Evolutionary conservation across 1,140 invertebrate species (phyloP), one percentile per base, ranked within the genome.

Genomic region (Nylanderia fulva): DNA sequence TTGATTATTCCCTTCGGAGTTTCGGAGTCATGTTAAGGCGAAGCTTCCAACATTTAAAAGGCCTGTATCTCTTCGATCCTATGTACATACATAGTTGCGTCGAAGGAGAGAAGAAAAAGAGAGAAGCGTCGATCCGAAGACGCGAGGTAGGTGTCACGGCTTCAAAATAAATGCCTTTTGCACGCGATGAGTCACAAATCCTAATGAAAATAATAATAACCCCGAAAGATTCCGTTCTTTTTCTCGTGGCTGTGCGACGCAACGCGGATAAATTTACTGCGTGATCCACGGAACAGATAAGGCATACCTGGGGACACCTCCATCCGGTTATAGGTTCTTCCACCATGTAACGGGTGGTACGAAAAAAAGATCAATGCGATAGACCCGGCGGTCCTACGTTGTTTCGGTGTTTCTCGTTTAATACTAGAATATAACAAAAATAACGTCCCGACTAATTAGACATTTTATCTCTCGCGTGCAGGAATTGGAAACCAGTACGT

Each of bases 231-330:
- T 89, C 83, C 80, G 88, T 85, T 88, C 84, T 90, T 48, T 48
- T 85, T 88, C n/a, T n/a, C 86, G 75, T 86, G 63, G 84, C 58
- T 54, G 72, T 64, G 89, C 64, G 88, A 83, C 71, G 90, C 84
- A 91, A 88, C 90, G 86, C 86, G 87, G 90, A 93, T 91, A 92
- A 94, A 94, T 94, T 94, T 94, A 94, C 91, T 91, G 91, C 93
- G 88, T 85, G 92, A 93, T 94, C 92, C 58, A 84, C 63, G 77
- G 74, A n/a, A 80, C 76, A 90, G 93, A 94, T 94, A 94, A 94
- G 91, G 84, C 93, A 92, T 93, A 92, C 93, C 93, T 93, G 92
- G 91, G 90, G 93, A 93, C 92, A 93, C 91, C 92, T 92, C 88
- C 82, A 91, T 92, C 89, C 90, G 91, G 86, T 93, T 92, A 92